Base-by-base conservation (phyloP, 2,113 vertebrate genomes). In the Raja brachyura region DNA sequence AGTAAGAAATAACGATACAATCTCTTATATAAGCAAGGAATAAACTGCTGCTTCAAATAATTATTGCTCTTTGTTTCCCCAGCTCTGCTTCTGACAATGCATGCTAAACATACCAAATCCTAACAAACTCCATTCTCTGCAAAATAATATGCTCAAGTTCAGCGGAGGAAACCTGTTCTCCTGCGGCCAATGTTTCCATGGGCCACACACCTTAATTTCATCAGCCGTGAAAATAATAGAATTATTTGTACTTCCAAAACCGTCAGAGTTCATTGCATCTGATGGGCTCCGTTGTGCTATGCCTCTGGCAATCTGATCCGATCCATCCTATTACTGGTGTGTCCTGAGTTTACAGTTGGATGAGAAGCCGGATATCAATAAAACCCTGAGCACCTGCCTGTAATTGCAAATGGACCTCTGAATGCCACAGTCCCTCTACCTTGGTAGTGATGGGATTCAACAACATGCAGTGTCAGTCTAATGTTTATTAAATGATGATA, bases 211-310 rank as follows among this genome's bases (percentile, higher is more conserved):
- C 95, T 95, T 93, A 66, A 94, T 96, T 96, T 97, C 96, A 95
- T 96, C 96, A 96, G 97, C 97, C 96, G 97, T 95, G 96, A 96
- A 96, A 97, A 97, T 97, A 97, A 98, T 97, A 96, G 97, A 97
- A 97, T 97, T 96, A 96, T 96, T 96, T 97, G 96, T 96, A 96
- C 95, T 94, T 94, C 95, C 77, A 28, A 95, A 92, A 94, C 96
- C 95, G 96, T 96, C 95, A 95, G 96, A 97, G 97, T 97, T 96
- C 96, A 96, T 95, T 1, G 95, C 95, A 94, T 94, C 96, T 96
- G 97, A 97, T 96, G 97, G 96, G 96, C 96, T 94, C 95, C 93
- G 54, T 94, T 94, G 95, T 95, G 94, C 96, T 95, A 95, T 94
- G 96, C 97, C 97, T 96, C 94, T 0, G 96, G 97, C 97, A 76